Evolutionary conservation across 2,888 invertebrate genomes (phyloP).

Genomic region (Dryobota labecula): DNA sequence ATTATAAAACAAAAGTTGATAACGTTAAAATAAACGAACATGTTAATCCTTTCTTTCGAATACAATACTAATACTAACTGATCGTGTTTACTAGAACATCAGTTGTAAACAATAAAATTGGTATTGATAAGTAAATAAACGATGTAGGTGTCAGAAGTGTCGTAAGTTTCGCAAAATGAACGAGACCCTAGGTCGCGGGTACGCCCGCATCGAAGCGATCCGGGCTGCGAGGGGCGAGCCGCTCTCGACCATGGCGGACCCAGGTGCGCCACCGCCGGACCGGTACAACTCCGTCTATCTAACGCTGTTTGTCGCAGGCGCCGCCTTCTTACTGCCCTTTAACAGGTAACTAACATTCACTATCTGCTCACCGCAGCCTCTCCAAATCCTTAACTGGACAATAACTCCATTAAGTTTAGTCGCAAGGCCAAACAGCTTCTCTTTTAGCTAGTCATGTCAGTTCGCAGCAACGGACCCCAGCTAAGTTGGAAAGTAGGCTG

Average conservation of each 20-base stretch:
- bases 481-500: not conserved
- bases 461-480: not conserved
- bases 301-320: slow-evolving; percentile 95
- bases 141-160: slow-evolving; percentile 54
- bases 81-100: not conserved
- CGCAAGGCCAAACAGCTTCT: not conserved
- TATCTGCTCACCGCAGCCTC: not conserved
- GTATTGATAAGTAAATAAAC: slow-evolving; percentile 21
- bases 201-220: slow-evolving; percentile 91
- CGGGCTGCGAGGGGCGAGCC: slow-evolving; percentile 89
- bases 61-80: not conserved
- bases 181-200: slow-evolving; percentile 92
- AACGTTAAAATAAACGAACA: slow-evolving; percentile 18
- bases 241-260: slow-evolving; percentile 77
- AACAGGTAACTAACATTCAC: slow-evolving; percentile 92
- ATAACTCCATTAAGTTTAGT: not conserved
- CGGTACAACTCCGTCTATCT: slow-evolving; percentile 93
- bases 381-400: not conserved
- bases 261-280: slow-evolving; percentile 93
- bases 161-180: slow-evolving; percentile 86
- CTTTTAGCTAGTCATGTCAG: not conserved
- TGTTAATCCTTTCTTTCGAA: slow-evolving; percentile 25
- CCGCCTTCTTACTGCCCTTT: slow-evolving; percentile 97
- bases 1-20: slow-evolving; percentile 19
- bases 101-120: slow-evolving; percentile 25